phyloP scores from a whole-genome alignment of 2,113 vertebrate species.

The Micronycteris hirsuta region DNA sequence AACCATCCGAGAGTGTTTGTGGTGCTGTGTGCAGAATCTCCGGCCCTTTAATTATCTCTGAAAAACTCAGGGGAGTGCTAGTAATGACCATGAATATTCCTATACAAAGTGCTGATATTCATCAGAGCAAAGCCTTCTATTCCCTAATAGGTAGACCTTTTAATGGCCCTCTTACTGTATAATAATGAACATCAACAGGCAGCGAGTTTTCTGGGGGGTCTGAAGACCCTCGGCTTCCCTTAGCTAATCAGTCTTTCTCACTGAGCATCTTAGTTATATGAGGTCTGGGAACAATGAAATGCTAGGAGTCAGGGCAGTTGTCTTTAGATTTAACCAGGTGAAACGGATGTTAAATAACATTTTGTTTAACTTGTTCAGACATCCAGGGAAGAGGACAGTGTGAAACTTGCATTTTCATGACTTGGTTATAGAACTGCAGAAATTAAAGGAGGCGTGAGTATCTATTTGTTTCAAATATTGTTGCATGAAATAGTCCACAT shows the following conservation, averaged over 20 bases:
- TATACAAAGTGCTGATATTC: background rate
- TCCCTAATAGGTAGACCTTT: background rate
- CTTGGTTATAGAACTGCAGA: background rate
- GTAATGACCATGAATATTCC: background rate
- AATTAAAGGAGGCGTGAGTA: background rate
- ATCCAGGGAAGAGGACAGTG: background rate
- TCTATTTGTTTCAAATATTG: background rate
- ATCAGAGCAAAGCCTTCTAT: conserved; percentile 31
- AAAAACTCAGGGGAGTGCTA: background rate
- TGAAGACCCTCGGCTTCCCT: background rate
- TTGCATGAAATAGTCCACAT: background rate
- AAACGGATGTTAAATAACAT: conserved; percentile 14
- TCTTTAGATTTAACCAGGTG: conserved; percentile 25
- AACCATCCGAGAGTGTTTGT: background rate
- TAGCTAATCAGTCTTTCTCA: background rate
- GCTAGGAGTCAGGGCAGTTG: background rate
- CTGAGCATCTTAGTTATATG: background rate
- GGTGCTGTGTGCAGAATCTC: background rate
- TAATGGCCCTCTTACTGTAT: background rate
- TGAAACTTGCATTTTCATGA: conserved; percentile 5
- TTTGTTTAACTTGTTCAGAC: conserved; percentile 23
- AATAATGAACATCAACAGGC: background rate
- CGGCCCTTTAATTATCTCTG: background rate
- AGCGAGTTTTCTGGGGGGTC: background rate
- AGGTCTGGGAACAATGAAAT: background rate